phyloP scores from a whole-genome alignment of 2,113 vertebrate genomes.

The Hydropotes inermis region DNA sequence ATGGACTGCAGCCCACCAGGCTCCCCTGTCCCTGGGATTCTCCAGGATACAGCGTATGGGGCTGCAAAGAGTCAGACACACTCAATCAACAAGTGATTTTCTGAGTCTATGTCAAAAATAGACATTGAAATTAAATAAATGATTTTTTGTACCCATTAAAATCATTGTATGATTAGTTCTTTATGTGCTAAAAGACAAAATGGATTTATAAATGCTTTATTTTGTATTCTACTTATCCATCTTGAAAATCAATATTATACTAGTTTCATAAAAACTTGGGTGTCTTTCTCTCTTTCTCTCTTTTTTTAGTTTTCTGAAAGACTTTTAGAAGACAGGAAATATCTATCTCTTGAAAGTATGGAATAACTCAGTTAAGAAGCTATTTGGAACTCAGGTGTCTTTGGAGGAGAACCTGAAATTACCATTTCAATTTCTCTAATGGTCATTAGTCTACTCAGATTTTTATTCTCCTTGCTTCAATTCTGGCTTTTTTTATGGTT shows the following conservation, averaged over 20 bases:
- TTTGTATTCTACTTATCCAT: constrained; percentile 15
- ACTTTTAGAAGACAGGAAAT: neutral
- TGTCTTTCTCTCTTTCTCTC: neutral
- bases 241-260: neutral
- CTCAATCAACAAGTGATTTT: neutral
- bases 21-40: no score
- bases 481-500: neutral
- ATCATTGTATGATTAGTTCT: neutral
- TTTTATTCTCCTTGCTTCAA: neutral
- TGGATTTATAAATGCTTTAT: neutral
- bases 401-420: neutral
- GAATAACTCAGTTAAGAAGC: neutral
- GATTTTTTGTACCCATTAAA: neutral
- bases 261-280: neutral
- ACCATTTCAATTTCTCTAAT: constrained; percentile 29
- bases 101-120: neutral
- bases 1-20: no score
- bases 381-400: neutral
- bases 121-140: constrained; percentile 28
- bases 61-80: no score
- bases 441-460: neutral
- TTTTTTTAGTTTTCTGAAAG: constrained; percentile 7
- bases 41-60: no score
- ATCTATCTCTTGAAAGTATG: neutral
- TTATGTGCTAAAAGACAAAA: neutral